These are phyloP conservation scores for Sebastes oblongus DNA, from an alignment of 2,797 vertebrate genomes.

Conservation along the genomic window DNA sequence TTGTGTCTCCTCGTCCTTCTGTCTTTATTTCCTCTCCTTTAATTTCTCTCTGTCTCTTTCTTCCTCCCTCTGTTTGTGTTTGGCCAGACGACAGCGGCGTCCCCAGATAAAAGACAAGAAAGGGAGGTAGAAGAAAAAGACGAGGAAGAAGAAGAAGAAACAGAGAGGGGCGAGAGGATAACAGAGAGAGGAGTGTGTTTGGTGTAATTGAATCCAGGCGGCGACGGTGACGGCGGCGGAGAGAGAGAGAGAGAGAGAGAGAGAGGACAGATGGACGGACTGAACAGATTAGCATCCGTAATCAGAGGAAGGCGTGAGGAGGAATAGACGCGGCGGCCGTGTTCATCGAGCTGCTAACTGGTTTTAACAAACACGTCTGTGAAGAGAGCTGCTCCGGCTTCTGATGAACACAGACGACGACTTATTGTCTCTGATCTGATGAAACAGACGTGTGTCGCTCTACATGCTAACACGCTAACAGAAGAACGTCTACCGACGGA, in stretches of 20 bases:
- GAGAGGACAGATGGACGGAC: constrained; percentile 73
- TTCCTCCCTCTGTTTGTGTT: constrained; percentile 17
- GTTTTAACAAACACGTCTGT: constrained; percentile 19
- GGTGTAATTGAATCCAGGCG: constrained; percentile 48
- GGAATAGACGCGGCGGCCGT: constrained; percentile 63
- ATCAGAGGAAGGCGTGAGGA: constrained; percentile 72
- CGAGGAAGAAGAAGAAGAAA: constrained; percentile 10
- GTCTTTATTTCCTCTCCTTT: constrained; percentile 9
- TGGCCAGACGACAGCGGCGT: constrained; percentile 18
- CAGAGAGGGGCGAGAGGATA: background rate
- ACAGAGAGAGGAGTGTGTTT: background rate
- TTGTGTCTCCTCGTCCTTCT: background rate
- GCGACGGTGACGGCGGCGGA: background rate
- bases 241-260: constrained; percentile 16
- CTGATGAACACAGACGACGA: constrained; percentile 36
- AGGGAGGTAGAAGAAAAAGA: background rate
- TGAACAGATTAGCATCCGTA: constrained; percentile 75
- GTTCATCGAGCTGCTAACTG: constrained; percentile 45
- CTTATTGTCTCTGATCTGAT: constrained; percentile 16
- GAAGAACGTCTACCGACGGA: too few relatives aligned
- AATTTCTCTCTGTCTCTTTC: background rate
- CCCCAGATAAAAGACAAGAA: constrained; percentile 51
- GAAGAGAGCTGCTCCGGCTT: constrained; percentile 11
- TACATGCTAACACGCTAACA: too few relatives aligned
- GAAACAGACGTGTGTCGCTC: too few relatives aligned